A percentile compares a stretch with the other conserved stretches of the same genome.
These are phyloP conservation scores for Grammomys surdaster DNA, from an alignment of 2,113 vertebrate species.

Conservation along the genomic window DNA sequence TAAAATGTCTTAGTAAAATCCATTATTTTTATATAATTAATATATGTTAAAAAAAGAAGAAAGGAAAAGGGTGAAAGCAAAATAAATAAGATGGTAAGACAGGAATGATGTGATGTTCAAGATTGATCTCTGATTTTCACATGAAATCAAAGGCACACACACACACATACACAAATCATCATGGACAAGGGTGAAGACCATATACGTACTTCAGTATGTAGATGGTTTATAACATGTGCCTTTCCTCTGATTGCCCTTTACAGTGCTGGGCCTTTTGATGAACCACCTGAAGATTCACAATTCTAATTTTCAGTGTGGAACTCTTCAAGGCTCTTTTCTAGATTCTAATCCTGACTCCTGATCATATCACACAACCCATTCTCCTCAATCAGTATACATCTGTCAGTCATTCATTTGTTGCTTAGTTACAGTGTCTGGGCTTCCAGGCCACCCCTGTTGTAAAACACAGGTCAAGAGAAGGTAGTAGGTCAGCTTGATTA, in stretches of 20 bases:
- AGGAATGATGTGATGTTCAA: neutral
- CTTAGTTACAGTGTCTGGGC: neutral
- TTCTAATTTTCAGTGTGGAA: neutral
- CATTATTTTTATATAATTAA: neutral
- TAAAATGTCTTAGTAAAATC: neutral
- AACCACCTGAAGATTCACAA: neutral
- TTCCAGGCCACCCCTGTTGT: neutral
- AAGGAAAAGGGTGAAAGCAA: neutral
- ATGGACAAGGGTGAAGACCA: neutral
- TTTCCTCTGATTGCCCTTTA: neutral
- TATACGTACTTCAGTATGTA: neutral
- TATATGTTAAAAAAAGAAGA: neutral
- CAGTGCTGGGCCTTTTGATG: neutral
- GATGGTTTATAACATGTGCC: neutral
- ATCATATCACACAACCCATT: neutral
- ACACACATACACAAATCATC: neutral
- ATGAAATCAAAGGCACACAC: neutral
- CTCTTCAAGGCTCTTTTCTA: neutral
- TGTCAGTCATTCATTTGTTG: neutral
- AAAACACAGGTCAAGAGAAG: neutral
- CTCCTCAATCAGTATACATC: neutral
- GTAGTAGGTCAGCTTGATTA: neutral
- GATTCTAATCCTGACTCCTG: neutral
- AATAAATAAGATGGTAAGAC: neutral
- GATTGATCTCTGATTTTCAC: neutral